A percentile compares a stretch with the other conserved stretches of the same genome.
These are phyloP conservation scores for Amblyraja radiata DNA, from an alignment of 2,797 vertebrate genomes.

Conservation along the genomic window DNA sequence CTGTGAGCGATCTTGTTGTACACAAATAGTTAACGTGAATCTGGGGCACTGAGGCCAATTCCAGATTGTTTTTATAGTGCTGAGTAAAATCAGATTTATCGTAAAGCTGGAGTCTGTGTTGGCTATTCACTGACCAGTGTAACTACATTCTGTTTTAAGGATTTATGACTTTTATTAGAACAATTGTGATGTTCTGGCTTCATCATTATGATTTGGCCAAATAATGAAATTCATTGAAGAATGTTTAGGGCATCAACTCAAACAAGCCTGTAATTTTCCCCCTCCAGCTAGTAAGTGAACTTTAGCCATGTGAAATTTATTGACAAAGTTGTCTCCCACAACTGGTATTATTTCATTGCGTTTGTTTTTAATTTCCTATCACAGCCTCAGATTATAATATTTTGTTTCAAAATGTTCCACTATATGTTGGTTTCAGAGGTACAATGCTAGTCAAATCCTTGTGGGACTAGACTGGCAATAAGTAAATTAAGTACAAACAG, in stretches of 20 bases:
- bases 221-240: not conserved
- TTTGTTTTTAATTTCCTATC: slow-evolving; percentile 3
- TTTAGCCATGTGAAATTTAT: slow-evolving; percentile 3
- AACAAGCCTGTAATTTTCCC: not conserved
- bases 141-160: not conserved
- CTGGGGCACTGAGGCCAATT: not conserved
- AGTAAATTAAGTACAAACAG: slow-evolving; percentile 81
- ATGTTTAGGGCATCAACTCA: not conserved
- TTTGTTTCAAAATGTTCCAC: slow-evolving; percentile 29
- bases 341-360: not conserved
- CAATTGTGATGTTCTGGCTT: not conserved
- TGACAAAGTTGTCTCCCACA: not conserved
- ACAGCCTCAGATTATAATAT: not conserved
- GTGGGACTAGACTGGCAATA: slow-evolving; percentile 66
- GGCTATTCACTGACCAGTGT: not conserved
- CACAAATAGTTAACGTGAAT: not conserved
- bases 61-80: not conserved
- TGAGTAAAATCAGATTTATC: not conserved
- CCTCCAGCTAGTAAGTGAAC: not conserved
- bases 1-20: not conserved
- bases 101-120: not conserved
- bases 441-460: slow-evolving; percentile 51
- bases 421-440: slow-evolving; percentile 41
- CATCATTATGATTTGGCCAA: not conserved
- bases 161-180: not conserved